Evolutionary conservation across 1,140 invertebrate genomes (phyloP).

Genomic region (Pemphigus obesinymphae): DNA sequence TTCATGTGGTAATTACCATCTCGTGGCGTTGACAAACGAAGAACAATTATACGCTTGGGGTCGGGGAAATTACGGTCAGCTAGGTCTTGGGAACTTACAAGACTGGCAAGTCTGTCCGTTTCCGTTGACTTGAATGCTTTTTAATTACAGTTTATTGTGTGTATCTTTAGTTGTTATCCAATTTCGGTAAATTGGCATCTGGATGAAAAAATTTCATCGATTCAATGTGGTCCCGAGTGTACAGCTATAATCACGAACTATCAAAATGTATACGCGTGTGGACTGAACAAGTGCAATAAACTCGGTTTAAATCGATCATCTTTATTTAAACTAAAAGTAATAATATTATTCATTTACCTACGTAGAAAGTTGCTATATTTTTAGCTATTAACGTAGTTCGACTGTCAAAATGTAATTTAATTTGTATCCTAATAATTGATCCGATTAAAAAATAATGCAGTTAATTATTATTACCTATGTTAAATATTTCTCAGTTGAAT

Average conservation of each 20-base stretch:
- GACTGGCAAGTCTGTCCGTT: slow-evolving; percentile 50
- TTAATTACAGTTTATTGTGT: slow-evolving; percentile 39
- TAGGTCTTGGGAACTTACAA: slow-evolving; percentile 62
- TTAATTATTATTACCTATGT: too few relatives aligned
- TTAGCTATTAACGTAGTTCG: too few relatives aligned
- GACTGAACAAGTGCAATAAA: slow-evolving; percentile 66
- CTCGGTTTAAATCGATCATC: slow-evolving; percentile 55
- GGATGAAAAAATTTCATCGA: slow-evolving; percentile 54
- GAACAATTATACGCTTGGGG: slow-evolving; percentile 69
- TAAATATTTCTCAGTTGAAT: too few relatives aligned
- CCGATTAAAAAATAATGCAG: too few relatives aligned
- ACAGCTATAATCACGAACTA: slow-evolving; percentile 63
- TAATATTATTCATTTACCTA: too few relatives aligned
- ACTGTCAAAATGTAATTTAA: too few relatives aligned
- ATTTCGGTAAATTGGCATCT: slow-evolving; percentile 53
- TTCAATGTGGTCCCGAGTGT: slow-evolving; percentile 62
- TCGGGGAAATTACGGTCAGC: slow-evolving; percentile 58
- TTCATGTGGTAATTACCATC: slow-evolving; percentile 63
- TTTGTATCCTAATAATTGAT: too few relatives aligned
- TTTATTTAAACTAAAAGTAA: slow-evolving; percentile 42
- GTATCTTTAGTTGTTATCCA: slow-evolving; percentile 54
- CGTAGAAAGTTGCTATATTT: too few relatives aligned
- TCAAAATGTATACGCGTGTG: slow-evolving; percentile 63
- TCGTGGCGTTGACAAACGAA: slow-evolving; percentile 59
- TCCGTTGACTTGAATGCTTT: too few relatives aligned